Conservation (phyloP, 2,888 invertebrate species). For the Troilus luridus region DNA sequence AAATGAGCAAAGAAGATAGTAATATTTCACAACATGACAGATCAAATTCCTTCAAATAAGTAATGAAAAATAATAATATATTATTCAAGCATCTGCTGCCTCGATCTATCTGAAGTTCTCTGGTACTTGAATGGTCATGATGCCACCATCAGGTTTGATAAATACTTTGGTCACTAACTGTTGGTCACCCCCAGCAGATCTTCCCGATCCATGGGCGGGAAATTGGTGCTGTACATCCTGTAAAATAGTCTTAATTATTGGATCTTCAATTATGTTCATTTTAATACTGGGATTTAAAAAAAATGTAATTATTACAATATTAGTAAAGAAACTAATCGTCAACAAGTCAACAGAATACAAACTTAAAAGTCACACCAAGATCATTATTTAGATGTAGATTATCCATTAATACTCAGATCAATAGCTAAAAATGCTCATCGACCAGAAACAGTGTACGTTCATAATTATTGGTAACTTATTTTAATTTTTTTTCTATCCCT, state of each 20-base stretch:
- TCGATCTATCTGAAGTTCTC: slow-evolving; percentile 33
- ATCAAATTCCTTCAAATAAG: background rate
- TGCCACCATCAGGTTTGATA: slow-evolving; percentile 18
- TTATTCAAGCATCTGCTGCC: background rate
- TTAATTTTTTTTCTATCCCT: too few relatives aligned
- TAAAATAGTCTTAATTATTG: background rate
- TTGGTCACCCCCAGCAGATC: slow-evolving; percentile 3
- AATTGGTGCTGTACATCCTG: slow-evolving; percentile 21
- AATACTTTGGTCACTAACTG: slow-evolving; percentile 28
- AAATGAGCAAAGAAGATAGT: slow-evolving; percentile 19
- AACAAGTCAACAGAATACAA: too few relatives aligned
- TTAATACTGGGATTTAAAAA: background rate
- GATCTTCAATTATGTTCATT: background rate
- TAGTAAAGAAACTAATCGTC: too few relatives aligned
- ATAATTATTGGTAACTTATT: too few relatives aligned
- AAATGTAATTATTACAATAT: too few relatives aligned
- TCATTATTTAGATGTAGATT: too few relatives aligned
- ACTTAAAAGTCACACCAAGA: too few relatives aligned
- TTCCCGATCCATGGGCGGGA: background rate
- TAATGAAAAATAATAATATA: slow-evolving; percentile 34
- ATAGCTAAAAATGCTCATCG: too few relatives aligned
- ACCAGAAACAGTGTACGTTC: too few relatives aligned
- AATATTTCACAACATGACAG: background rate
- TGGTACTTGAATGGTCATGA: slow-evolving; percentile 12
- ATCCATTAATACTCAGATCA: too few relatives aligned